Evolutionary conservation across 2,888 invertebrate genomes (phyloP).

Genomic region (Polyommatus iphigenia): DNA sequence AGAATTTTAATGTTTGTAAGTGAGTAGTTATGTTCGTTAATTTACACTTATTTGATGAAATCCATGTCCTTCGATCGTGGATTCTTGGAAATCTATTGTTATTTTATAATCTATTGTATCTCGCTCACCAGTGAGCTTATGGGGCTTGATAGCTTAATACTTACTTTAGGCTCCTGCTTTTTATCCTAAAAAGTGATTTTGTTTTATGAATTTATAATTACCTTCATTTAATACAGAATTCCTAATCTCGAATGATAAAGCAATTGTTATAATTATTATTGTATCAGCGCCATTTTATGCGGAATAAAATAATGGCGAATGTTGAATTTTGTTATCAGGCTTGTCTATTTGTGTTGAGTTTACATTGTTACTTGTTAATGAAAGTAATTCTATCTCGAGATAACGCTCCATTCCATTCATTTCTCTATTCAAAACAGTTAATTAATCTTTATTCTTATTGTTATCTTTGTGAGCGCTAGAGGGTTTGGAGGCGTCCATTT

Average conservation of each 20-base stretch:
- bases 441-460: conserved; percentile 19
- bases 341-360: background rate
- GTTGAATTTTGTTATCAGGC: conserved; percentile 5
- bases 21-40: too few species aligned
- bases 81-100: too few species aligned
- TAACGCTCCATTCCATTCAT: conserved; percentile 13
- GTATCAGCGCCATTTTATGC: background rate
- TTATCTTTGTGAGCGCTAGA: conserved; percentile 3
- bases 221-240: background rate
- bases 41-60: too few species aligned
- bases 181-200: too few species aligned
- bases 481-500: background rate
- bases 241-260: background rate
- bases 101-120: too few species aligned
- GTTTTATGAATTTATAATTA: too few species aligned
- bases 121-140: too few species aligned
- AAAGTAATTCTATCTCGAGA: conserved; percentile 15
- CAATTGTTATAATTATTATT: background rate
- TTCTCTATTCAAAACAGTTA: conserved; percentile 22
- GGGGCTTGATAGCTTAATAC: too few species aligned
- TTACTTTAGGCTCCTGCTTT: too few species aligned
- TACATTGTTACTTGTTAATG: conserved; percentile 17
- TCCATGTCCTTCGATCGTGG: too few species aligned
- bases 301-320: background rate
- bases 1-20: too few species aligned